A percentile compares a stretch with the other conserved stretches of the same genome.
Conservation (phyloP, 2,888 invertebrate species). For the Leptura quadrifasciata region DNA sequence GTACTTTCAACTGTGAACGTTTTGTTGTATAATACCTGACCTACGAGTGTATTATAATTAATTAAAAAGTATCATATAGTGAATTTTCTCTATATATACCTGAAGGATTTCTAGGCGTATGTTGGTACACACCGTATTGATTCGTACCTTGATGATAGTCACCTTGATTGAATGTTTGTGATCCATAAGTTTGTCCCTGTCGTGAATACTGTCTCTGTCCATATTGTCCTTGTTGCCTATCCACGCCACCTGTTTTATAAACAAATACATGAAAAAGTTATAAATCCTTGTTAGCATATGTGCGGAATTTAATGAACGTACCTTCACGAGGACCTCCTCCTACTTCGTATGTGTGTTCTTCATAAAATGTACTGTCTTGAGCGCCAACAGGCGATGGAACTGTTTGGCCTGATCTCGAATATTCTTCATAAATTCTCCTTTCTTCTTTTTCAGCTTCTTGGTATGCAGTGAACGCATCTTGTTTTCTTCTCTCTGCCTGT, state of each 20-base stretch:
- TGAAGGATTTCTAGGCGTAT: constrained; percentile 32
- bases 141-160: not conserved
- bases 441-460: constrained; percentile 43
- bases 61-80: not conserved
- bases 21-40: constrained; percentile 46
- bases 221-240: not conserved
- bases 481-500: not conserved
- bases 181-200: not conserved
- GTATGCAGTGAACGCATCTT: not conserved
- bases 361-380: constrained; percentile 40
- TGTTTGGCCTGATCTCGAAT: constrained; percentile 9
- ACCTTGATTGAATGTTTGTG: not conserved
- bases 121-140: constrained; percentile 41
- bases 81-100: constrained; percentile 1
- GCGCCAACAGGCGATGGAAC: constrained; percentile 19
- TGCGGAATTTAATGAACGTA: not conserved
- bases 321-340: constrained; percentile 56
- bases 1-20: constrained; percentile 50
- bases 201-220: not conserved
- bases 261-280: too few species aligned
- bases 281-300: too few species aligned
- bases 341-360: constrained; percentile 50
- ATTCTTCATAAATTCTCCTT: constrained; percentile 40
- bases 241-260: not conserved
- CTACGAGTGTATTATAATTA: constrained; percentile 22